Evolutionary conservation across 2,888 invertebrate species (phyloP), one percentile per base, ranked within the genome.

Genomic region (Automeris io): DNA sequence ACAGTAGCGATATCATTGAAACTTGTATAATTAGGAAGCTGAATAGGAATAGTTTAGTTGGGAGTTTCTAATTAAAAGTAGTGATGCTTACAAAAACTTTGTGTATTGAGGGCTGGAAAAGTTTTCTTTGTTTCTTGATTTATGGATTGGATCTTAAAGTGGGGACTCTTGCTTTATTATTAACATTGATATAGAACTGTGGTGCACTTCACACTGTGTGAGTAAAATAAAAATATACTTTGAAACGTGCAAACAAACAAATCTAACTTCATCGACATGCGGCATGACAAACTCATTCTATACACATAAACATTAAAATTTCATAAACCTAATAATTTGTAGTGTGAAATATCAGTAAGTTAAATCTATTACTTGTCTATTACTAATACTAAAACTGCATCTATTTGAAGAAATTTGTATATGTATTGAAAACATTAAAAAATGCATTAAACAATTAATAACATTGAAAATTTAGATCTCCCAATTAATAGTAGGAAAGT

Each of bases 191-290:
- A n/a, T n/a, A 16, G 16, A 29, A 29, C n/a, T 29, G 45, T 40
- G 57, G 64, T 69, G 64, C 61, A 51, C 56, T 41, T 52, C 57
- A 61, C 48, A 54, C 51, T 53, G 50, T 43, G 62, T 66, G 61
- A 57, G 64, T 46, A 59, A 51, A 64, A 54, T 18, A 41, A 45
- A n/a, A n/a, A 46, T 45, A 59, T 38, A 57, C 62, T 54, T 59
- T 57, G 67, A 66, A 57, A 66, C 82, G 82, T 85, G 82, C 83
- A 82, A 66, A 75, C 67, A 75, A 68, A 71, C 54, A 62, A 52
- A 59, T 69, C 80, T 81, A 77, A 58, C 62, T 59, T 49, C 53
- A 59, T 65, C 50, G 60, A 61, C 82, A 85, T 85, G 83, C 83
- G 67, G 69, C 79, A 79, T 80, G 71, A 74, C 80, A 75, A 56